Base-by-base conservation (phyloP, 2,888 invertebrate genomes). In the Deroplatys truncata region DNA sequence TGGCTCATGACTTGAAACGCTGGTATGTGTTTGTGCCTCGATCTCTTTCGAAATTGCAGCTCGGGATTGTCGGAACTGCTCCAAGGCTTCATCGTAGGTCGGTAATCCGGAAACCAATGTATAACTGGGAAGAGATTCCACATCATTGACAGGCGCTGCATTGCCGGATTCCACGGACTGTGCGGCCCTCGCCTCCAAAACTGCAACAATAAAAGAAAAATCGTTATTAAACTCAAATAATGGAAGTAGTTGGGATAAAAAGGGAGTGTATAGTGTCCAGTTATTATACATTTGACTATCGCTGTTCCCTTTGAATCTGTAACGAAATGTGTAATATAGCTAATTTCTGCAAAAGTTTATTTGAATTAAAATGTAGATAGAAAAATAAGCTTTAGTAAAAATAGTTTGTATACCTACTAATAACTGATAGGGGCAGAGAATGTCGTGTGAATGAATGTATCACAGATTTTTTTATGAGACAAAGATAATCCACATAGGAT, bases 41-140 rank as follows among this genome's bases (percentile, higher is more conserved):
- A 31, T 82, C 83, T 86, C 83, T 29, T 86, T 31, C 86, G 29
- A 43, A 20, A 43, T 28, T 16, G 28, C 86, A 72, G 56, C 56
- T 7, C 56, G 56, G 56, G 56, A 72, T 92, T 94, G 94, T 56
- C 94, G 94, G 91, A 95, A 93, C 92, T 95, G 95, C 92, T 95
- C 95, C 89, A 96, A 92, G 5, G 96, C 96, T 92, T 95, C 95
- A 90, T 95, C 95, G 92, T 96, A 96, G 49, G 94, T 95, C 84
- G 96, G 96, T 88, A 96, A 93, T 8, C 96, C 96, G n/a, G 96
- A 95, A 85, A 95, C 96, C 89, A 95, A 94, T 8, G 95, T 95
- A 92, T 96, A 96, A 91, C 95, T 95, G 25, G 96, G 96, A 90
- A 96, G 92, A 2, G 95, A 95, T 91, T 95, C 95, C 7, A 93